Evolutionary conservation across 53 echinoderm and acorn worm genomes (phyloP).

Genomic region (Patiria pectinifera): DNA sequence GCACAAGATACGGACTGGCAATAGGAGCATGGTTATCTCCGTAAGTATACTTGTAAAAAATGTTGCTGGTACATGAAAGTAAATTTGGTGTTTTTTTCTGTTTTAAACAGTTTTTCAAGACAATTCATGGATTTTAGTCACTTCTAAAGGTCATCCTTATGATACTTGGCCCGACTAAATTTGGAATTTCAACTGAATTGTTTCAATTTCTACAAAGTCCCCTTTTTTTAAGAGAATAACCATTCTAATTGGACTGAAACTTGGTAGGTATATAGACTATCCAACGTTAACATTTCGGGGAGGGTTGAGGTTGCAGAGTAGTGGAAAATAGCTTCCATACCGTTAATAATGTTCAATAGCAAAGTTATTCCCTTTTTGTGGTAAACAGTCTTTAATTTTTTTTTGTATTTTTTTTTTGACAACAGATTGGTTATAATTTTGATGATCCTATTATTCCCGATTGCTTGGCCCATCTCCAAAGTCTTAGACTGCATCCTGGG

Average conservation of each 20-base stretch:
- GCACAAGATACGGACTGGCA: constrained; percentile 81
- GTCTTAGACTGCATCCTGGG: constrained; percentile 78
- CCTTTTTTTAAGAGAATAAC: too few species aligned
- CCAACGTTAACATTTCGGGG: too few species aligned
- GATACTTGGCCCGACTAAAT: not conserved
- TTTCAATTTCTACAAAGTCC: too few species aligned
- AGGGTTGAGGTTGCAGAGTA: too few species aligned
- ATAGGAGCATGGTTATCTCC: constrained; percentile 82
- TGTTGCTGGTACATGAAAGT: not conserved
- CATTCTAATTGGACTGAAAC: too few species aligned
- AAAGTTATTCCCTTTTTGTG: too few species aligned
- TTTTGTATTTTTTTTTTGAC: not conserved
- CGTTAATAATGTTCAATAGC: too few species aligned
- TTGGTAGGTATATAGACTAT: too few species aligned
- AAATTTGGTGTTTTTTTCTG: not conserved
- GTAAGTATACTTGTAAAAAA: constrained; percentile 51
- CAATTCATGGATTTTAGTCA: not conserved
- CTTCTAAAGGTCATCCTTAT: not conserved
- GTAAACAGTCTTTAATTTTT: not conserved
- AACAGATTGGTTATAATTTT: constrained; percentile 75
- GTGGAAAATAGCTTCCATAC: too few species aligned
- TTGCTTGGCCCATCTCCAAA: constrained; percentile 86
- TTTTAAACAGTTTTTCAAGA: too few species aligned
- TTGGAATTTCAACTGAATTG: too few species aligned
- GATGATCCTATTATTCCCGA: constrained; percentile 69